Evolutionary conservation across 2,113 vertebrate species (phyloP).

Genomic region (Stegostoma tigrinum): DNA sequence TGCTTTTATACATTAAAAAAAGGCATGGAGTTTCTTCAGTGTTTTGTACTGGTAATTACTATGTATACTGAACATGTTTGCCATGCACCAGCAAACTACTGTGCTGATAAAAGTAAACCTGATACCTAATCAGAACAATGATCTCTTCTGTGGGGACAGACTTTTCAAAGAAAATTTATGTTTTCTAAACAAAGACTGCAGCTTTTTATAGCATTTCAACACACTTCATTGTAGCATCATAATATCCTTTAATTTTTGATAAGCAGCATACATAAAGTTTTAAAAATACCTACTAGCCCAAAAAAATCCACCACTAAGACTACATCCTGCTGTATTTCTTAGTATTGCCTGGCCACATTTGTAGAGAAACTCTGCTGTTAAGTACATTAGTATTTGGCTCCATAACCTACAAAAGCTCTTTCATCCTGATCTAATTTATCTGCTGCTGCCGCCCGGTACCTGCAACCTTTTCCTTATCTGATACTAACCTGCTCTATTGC

Average conservation of each 20-base stretch:
- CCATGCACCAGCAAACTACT: neutral
- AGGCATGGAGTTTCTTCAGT: neutral
- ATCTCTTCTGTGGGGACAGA: neutral
- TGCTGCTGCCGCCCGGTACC: neutral
- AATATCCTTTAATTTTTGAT: neutral
- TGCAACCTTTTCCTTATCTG: neutral
- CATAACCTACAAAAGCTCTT: neutral
- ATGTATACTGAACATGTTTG: neutral
- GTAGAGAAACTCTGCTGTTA: neutral
- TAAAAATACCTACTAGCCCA: neutral
- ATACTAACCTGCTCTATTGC: neutral
- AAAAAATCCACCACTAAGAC: neutral
- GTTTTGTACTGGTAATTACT: neutral
- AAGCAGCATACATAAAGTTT: neutral
- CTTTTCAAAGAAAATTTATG: neutral
- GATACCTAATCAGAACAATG: neutral
- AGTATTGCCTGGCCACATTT: neutral
- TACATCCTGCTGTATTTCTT: neutral
- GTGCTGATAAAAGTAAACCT: slow-evolving; percentile 5
- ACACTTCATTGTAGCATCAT: neutral
- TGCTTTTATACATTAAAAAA: neutral
- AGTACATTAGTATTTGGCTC: neutral
- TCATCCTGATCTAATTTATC: neutral
- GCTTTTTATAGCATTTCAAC: neutral
- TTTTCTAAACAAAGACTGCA: neutral